Conservation (phyloP, 2,888 invertebrate genomes). For the Orchesellides sinensis region DNA sequence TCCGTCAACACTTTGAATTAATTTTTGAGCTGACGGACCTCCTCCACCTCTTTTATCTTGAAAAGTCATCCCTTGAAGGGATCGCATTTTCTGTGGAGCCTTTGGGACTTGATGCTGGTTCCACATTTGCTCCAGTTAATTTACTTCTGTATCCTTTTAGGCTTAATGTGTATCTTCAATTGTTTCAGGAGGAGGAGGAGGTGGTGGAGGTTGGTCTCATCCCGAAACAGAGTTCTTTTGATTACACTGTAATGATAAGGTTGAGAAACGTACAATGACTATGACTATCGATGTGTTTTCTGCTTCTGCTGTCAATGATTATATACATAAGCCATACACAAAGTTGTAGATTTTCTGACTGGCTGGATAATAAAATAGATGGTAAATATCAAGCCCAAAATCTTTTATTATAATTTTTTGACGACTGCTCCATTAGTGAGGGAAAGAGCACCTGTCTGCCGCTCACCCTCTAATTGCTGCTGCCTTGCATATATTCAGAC, state of each 20-base stretch:
- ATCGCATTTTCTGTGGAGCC: conserved; percentile 6
- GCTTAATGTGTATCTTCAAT: conserved; percentile 15
- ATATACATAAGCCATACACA: not conserved
- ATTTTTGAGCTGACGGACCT: no score
- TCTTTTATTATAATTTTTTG: not conserved
- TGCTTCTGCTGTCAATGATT: not conserved
- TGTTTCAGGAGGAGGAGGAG: conserved; percentile 20
- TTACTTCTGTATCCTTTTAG: not conserved
- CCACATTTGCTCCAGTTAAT: conserved; percentile 4
- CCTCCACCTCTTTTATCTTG: not conserved
- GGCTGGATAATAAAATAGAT: no score
- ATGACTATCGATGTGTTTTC: not conserved
- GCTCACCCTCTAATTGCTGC: no score
- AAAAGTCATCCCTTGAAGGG: not conserved
- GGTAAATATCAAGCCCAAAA: not conserved
- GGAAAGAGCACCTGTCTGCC: no score
- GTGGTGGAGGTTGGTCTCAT: not conserved
- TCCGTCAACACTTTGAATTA: conserved; percentile 35
- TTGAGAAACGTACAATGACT: not conserved
- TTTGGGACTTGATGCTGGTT: not conserved
- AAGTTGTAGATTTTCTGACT: no score
- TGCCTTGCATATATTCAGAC: no score
- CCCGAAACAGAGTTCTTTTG: conserved; percentile 22
- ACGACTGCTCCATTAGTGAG: conserved; percentile 10
- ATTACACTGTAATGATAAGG: conserved; percentile 46